Percentiles rank a stretch among this genome's conserved stretches.
Evolutionary conservation across 2,797 vertebrate genomes (phyloP).

Genomic region (Mormyrops boulengeri): DNA sequence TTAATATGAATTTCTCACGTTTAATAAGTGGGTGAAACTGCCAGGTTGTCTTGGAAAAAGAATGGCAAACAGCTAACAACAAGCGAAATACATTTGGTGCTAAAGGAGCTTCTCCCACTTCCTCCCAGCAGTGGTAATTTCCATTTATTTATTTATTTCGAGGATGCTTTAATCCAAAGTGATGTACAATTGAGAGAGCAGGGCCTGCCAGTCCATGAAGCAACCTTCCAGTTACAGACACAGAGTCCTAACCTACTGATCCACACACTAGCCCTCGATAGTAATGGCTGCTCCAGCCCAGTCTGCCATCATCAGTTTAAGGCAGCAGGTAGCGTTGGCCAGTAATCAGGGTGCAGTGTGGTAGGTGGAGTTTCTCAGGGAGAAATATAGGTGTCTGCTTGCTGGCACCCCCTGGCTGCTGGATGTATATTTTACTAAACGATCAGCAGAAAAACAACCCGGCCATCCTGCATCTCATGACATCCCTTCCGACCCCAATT

Average conservation of each 20-base stretch:
- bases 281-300: background rate
- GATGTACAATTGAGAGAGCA: background rate
- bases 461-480: background rate
- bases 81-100: background rate
- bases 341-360: background rate
- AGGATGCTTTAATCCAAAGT: background rate
- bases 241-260: background rate
- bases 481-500: constrained; percentile 34
- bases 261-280: background rate
- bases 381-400: background rate
- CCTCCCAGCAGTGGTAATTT: background rate
- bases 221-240: background rate
- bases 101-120: background rate
- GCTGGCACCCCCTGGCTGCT: background rate
- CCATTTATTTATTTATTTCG: background rate
- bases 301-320: background rate
- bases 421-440: background rate
- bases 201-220: background rate
- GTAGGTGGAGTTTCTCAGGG: background rate
- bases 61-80: background rate
- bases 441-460: background rate
- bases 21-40: background rate
- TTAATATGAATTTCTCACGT: background rate
- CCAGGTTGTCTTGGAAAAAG: background rate
- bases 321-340: background rate